Base-by-base conservation (phyloP, 2,113 vertebrate species). In the Dipodomys ordii region DNA sequence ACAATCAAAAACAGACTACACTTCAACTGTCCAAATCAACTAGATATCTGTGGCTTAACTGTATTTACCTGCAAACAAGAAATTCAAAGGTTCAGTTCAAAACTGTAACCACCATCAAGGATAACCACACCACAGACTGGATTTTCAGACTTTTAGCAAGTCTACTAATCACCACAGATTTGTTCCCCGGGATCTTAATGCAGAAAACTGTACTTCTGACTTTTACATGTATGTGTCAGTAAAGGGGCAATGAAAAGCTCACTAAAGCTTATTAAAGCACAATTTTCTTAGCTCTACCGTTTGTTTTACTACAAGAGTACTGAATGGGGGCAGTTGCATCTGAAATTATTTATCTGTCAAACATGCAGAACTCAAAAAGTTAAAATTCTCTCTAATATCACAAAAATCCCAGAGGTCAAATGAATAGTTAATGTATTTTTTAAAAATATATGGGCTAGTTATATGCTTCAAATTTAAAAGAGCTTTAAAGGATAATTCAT, bases 401-500 rank as follows among this genome's bases (percentile, higher is more conserved):
- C 22, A 96, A 94, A 92, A 97, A 95, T 93, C 30, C 30, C 62
- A 95, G 11, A 62, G 89, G 87, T 93, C 95, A 94, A 94, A 89
- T 62, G 76, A 79, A 95, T 53, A 89, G 64, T 68, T 92, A 94
- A 97, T 94, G 87, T 77, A 93, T 60, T 57, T 57, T 16, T 16
- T 71, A 74, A 49, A 84, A 96, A 90, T 44, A 83, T 89, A 93
- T 90, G 73, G 60, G 0, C 88, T 90, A 96, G 84, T 91, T 71
- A 92, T 89, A 81, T 95, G 44, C 18, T 94, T 79, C 74, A 84
- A 96, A 97, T 96, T 90, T 91, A 39, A 90, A 94, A 90, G 77
- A 91, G 76, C 72, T 92, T 94, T 94, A 92, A 96, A 96, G 28
- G 44, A 93, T 87, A 96, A 78, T 87, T 95, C 78, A 92, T 90